Evolutionary conservation across 2,113 vertebrate species (phyloP), one percentile per base, ranked within the genome.

Genomic region (Microtus richardsoni): DNA sequence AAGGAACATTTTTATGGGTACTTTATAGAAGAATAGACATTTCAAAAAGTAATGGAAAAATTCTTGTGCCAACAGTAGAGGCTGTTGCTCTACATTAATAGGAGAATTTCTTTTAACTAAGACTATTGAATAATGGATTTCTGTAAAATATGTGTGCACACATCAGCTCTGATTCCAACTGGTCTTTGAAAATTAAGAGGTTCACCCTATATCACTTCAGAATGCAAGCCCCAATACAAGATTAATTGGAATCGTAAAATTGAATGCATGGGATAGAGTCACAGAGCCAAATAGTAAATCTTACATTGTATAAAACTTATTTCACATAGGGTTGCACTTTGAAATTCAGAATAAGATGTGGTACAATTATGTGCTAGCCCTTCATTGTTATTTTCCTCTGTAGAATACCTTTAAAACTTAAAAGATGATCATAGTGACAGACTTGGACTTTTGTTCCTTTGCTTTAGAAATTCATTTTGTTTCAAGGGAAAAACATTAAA

Each of bases 101-200:
- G 17, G 28, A 94, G 4, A 3, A 64, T 75, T 94, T 79, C 78
- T 89, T 10, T 62, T 24, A 71, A 83, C 26, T 82, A 22, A 79
- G 44, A 75, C 5, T 52, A 91, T 26, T 86, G 33, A 92, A 87
- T 96, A 49, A 93, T 86, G 62, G 33, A 94, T 97, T 86, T 96
- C 41, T 91, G 3, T 88, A 92, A 83, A 82, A 86, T 92, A 78
- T 49, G 4, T 52, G 39, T 39, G 70, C 21, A 79, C 3, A 91
- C 16, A 95, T 54, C 24, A 75, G n/a, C 39, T 68, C 7, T 84
- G 14, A 95, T 91, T 96, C 24, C 21, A 91, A 78, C 7, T 75
- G 22, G n/a, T 39, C 49, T 89, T 97, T 87, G 52, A 94, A 68
- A 62, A 93, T 89, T 87, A 93, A 79, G 26, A 85, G 87, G 11